A percentile compares a stretch with the other conserved stretches of the same genome.
Evolutionary conservation across 2,888 invertebrate genomes (phyloP).

Genomic region (Chrysopilus asiliformis): DNA sequence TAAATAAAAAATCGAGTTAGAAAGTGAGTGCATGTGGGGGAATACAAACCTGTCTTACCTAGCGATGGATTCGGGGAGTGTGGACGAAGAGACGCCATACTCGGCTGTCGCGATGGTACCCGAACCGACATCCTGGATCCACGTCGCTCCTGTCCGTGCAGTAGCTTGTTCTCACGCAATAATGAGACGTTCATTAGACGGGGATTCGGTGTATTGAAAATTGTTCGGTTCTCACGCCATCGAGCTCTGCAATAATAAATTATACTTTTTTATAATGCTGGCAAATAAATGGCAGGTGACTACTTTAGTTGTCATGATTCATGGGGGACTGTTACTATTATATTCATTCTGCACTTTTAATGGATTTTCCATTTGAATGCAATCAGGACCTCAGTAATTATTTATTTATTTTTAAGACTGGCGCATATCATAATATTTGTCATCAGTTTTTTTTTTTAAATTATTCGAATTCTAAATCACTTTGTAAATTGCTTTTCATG

Average conservation of each 20-base stretch:
- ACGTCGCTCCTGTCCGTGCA: constrained; percentile 62
- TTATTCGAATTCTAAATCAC: too few relatives aligned
- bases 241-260: constrained; percentile 54
- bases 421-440: too few relatives aligned
- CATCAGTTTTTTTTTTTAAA: too few relatives aligned
- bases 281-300: too few relatives aligned
- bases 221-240: constrained; percentile 83
- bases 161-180: constrained; percentile 63
- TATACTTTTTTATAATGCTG: too few relatives aligned
- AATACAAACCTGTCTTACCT: constrained; percentile 36
- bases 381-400: too few relatives aligned
- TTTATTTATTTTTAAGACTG: too few relatives aligned
- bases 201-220: constrained; percentile 89
- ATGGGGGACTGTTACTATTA: too few relatives aligned
- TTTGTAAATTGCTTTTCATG: too few relatives aligned
- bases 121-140: constrained; percentile 67
- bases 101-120: constrained; percentile 71
- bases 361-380: too few relatives aligned
- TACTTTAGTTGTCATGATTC: too few relatives aligned
- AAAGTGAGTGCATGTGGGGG: background rate
- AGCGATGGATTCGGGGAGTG: constrained; percentile 47
- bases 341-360: too few relatives aligned
- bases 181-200: constrained; percentile 84
- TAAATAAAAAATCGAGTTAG: background rate
- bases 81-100: constrained; percentile 70